phyloP scores from a whole-genome alignment of 2,113 vertebrate species.

The Anhinga rufa region DNA sequence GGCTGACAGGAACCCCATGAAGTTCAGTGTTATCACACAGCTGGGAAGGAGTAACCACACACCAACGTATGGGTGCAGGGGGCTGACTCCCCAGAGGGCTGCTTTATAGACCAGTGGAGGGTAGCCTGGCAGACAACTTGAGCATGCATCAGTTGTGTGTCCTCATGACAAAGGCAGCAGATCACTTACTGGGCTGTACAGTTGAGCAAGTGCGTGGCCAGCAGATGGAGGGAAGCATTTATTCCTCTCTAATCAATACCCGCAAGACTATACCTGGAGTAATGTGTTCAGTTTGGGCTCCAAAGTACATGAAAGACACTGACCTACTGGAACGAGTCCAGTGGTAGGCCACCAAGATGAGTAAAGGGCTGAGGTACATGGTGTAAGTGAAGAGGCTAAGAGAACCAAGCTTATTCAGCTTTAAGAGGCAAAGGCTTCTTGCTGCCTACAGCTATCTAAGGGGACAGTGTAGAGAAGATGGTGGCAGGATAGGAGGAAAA shows the following conservation, averaged over 20 bases:
- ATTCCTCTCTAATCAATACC: background rate
- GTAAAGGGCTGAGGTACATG: background rate
- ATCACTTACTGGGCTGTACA: background rate
- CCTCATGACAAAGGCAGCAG: background rate
- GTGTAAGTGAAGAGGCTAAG: background rate
- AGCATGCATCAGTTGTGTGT: background rate
- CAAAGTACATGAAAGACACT: background rate
- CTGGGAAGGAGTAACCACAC: background rate
- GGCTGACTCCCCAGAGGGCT: background rate
- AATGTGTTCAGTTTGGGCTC: background rate
- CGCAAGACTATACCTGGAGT: background rate
- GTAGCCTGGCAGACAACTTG: background rate
- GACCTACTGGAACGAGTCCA: background rate
- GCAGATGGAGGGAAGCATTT: background rate
- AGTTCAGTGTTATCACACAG: background rate
- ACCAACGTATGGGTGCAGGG: accelerated
- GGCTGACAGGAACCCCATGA: background rate
- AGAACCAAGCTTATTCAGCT: background rate
- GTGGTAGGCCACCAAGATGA: background rate
- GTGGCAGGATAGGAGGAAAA: background rate
- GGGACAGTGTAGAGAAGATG: background rate
- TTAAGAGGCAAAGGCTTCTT: background rate
- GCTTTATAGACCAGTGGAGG: background rate
- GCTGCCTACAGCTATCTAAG: background rate
- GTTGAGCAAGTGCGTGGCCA: background rate